phyloP scores from a whole-genome alignment of 1,140 invertebrate genomes.

The Drosophila teissieri region DNA sequence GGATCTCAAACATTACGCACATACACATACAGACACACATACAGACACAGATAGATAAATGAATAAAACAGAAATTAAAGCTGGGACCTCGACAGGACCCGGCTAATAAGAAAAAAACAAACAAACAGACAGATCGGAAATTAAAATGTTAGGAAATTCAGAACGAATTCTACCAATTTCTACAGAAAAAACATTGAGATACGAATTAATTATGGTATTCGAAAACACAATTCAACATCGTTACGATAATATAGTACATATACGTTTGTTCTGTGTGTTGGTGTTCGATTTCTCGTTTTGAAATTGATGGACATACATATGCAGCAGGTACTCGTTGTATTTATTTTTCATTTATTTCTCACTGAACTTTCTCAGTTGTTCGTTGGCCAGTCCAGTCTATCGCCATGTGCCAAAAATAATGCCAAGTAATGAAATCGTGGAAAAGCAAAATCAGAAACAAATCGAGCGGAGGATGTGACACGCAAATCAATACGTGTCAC shows the following conservation, averaged over 20 bases:
- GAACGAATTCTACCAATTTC: constrained; percentile 28
- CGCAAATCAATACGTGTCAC: constrained; percentile 35
- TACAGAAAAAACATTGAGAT: constrained; percentile 34
- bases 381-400: constrained; percentile 9
- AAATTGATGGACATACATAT: constrained; percentile 14
- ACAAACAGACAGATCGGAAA: constrained; percentile 32
- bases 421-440: constrained; percentile 20
- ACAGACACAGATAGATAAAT: constrained; percentile 34
- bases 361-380: constrained; percentile 11
- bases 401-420: constrained; percentile 28
- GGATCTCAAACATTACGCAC: constrained; percentile 47
- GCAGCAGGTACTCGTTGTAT: constrained; percentile 7
- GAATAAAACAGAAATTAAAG: constrained; percentile 8
- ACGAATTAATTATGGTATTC: constrained; percentile 27
- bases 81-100: neutral
- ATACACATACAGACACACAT: constrained; percentile 42
- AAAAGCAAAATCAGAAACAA: constrained; percentile 38
- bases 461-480: constrained; percentile 34
- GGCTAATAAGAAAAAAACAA: constrained; percentile 14
- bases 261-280: constrained; percentile 15
- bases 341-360: constrained; percentile 34
- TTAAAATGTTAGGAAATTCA: constrained; percentile 13
- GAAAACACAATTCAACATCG: constrained; percentile 37
- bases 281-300: constrained; percentile 1
- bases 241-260: constrained; percentile 21